Percentiles rank a stretch among this genome's conserved stretches.
These are phyloP conservation scores for Mormyrus hasselquistii DNA, from an alignment of 2,797 vertebrate genomes.

Conservation along the genomic window DNA sequence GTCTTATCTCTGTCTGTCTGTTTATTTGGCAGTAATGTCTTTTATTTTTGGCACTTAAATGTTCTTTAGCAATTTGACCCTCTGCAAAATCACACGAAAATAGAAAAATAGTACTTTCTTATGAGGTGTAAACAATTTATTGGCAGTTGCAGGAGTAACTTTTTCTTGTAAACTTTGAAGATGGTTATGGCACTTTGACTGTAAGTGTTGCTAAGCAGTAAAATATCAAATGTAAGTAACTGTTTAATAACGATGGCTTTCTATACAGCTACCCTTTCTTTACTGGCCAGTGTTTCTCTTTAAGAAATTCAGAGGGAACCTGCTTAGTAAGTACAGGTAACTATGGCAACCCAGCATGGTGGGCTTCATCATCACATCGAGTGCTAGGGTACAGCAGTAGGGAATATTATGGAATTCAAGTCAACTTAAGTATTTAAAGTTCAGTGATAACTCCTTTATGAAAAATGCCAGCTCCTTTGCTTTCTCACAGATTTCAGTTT, in stretches of 20 bases:
- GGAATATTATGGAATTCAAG: background rate
- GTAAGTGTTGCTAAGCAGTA: slow-evolving; percentile 8
- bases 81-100: background rate
- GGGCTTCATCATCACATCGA: background rate
- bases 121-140: slow-evolving; percentile 49
- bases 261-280: background rate
- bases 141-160: slow-evolving; percentile 43
- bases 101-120: slow-evolving; percentile 11
- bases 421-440: slow-evolving; percentile 14
- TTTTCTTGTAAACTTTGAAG: slow-evolving; percentile 37
- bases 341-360: slow-evolving; percentile 4
- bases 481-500: slow-evolving; percentile 1
- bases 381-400: background rate
- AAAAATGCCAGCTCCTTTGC: background rate
- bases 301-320: slow-evolving; percentile 4
- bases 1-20: background rate
- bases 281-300: background rate
- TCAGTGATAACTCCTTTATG: background rate
- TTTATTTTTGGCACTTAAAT: slow-evolving; percentile 2
- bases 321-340: background rate
- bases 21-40: slow-evolving; percentile 12
- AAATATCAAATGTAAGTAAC: background rate
- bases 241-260: slow-evolving; percentile 11
- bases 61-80: slow-evolving; percentile 8
- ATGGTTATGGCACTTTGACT: slow-evolving; percentile 41